phyloP scores from a whole-genome alignment of 2,888 invertebrate genomes.

The Yponomeuta evonymella region DNA sequence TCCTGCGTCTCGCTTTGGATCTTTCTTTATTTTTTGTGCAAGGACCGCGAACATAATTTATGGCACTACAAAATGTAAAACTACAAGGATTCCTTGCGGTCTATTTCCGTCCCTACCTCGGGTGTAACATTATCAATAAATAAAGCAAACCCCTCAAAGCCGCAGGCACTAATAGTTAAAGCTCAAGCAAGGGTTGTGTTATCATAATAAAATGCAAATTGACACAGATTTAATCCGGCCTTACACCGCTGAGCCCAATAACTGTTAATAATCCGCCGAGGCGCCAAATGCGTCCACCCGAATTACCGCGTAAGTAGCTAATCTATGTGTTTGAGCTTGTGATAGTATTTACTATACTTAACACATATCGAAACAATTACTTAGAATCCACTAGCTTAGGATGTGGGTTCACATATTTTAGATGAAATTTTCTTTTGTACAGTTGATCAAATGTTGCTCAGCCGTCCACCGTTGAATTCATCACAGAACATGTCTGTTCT shows the following conservation, averaged over 20 bases:
- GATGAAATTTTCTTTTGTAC: too few relatives aligned
- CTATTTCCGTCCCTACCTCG: constrained; percentile 25
- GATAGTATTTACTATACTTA: neutral
- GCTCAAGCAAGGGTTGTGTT: constrained; percentile 55
- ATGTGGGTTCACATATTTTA: too few relatives aligned
- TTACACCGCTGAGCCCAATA: constrained; percentile 59
- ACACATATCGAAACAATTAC: constrained; percentile 8
- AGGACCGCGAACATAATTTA: constrained; percentile 45
- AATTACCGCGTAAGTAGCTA: neutral
- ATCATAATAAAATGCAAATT: constrained; percentile 72
- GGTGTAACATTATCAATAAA: constrained; percentile 30
- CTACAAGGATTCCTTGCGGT: constrained; percentile 31
- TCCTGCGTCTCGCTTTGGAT: constrained; percentile 42
- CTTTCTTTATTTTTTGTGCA: constrained; percentile 39
- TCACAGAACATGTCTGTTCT: too few relatives aligned
- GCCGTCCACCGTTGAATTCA: too few relatives aligned
- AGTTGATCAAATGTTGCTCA: too few relatives aligned
- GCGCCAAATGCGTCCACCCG: constrained; percentile 28
- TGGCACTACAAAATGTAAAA: constrained; percentile 38
- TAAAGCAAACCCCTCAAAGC: constrained; percentile 49
- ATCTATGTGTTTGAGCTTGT: constrained; percentile 5
- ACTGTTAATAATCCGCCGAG: constrained; percentile 58
- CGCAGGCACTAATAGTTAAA: constrained; percentile 58
- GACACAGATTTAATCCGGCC: constrained; percentile 66
- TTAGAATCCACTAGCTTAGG: too few relatives aligned